Percentiles rank a stretch among this genome's conserved stretches.
Evolutionary conservation across 2,888 invertebrate species (phyloP).

Genomic region (Leucozona laternaria): DNA sequence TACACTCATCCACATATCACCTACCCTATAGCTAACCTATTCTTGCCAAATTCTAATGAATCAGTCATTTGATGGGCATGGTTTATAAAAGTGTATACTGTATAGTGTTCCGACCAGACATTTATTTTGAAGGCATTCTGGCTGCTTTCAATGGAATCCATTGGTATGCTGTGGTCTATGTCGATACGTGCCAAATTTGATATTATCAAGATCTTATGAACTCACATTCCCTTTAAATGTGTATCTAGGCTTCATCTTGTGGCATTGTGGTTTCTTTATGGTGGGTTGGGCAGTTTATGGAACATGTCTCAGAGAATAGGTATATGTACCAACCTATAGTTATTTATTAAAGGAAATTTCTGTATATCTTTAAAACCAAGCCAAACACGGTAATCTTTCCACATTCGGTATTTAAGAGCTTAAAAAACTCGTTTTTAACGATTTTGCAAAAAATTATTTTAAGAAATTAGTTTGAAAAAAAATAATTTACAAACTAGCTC

Average conservation of each 20-base stretch:
- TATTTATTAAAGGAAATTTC: neutral
- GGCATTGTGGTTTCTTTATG: slow-evolving; percentile 52
- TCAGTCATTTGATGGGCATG: slow-evolving; percentile 47
- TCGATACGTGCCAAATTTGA: slow-evolving; percentile 71
- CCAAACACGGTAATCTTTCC: neutral
- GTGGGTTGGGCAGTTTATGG: neutral
- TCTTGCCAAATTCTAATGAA: slow-evolving; percentile 67
- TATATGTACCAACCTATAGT: no score
- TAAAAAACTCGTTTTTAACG: no score
- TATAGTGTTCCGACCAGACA: slow-evolving; percentile 13
- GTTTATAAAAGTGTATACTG: neutral
- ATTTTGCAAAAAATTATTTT: no score
- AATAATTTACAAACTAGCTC: no score
- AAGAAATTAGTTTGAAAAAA: no score
- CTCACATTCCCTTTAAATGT: slow-evolving; percentile 6
- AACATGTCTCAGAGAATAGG: slow-evolving; percentile 19
- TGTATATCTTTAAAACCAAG: neutral
- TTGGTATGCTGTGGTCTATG: slow-evolving; percentile 69
- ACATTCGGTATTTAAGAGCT: neutral
- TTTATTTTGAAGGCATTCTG: slow-evolving; percentile 40
- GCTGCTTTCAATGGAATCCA: slow-evolving; percentile 61
- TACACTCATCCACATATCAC: neutral
- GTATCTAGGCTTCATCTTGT: slow-evolving; percentile 53
- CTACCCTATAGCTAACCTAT: neutral
- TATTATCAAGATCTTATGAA: slow-evolving; percentile 69